Evolutionary conservation across 2,888 invertebrate genomes (phyloP), one percentile per base, ranked within the genome.

Genomic region (Plutella xylostella): DNA sequence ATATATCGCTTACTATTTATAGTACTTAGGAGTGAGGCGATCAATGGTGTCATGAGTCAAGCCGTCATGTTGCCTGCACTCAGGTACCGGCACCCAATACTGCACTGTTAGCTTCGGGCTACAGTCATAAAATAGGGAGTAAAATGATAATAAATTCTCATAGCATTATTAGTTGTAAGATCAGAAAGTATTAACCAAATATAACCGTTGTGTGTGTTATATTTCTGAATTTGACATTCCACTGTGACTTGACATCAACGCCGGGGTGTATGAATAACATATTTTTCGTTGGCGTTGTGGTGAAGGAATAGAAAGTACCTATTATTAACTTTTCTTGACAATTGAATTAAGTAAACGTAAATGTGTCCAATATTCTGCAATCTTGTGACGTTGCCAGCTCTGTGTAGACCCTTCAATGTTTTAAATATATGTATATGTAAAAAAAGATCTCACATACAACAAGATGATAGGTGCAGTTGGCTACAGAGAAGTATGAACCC

Each of bases 161-260:
- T 79, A 76, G 73, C 37, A 15, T 38, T 38, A 68, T 55, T 50
- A 68, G 57, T 59, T 76, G 49, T 74, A 79, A 80, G 80, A 69
- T 73, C 68, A 69, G 77, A 67, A 82, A 82, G 82, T 82, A 82
- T 82, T 82, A 80, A 73, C 77, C 80, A 78, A 77, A 69, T 79
- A 78, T 79, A 78, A 78, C 67, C 65, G 76, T 67, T 76, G 76
- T 76, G 72, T 76, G 77, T 79, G 79, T 79, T 76, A 67, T 63
- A 56, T 69, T 72, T 72, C 68, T 67, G 69, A 62, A 70, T 25
- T 30, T n/a, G 7, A 15, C 19, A 19, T 17, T 37, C n/a, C 7
- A n/a, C 33, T 19, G 5, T n/a, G 34, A 15, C 17, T 39, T 39
- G 17, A 39, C 6, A 15, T 14, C 39, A 39, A 11, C 9, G 39